These are phyloP conservation scores for Puntigrus tetrazona DNA, from an alignment of 2,113 vertebrate species.

Conservation along the genomic window DNA sequence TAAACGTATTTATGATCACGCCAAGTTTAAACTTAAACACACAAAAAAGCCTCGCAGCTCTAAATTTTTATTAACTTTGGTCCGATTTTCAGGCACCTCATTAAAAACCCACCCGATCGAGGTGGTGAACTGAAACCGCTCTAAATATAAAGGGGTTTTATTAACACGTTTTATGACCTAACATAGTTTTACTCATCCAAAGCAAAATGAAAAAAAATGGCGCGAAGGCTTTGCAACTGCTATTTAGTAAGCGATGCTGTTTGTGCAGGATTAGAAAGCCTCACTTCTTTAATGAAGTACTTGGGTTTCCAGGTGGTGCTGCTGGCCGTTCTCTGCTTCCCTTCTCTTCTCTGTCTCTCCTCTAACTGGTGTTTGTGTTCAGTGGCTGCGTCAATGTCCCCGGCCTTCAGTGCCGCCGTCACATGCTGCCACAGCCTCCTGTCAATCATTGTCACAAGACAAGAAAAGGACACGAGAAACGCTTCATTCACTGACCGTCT, in stretches of 20 bases:
- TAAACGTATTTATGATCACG: no score
- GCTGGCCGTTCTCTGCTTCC: constrained; percentile 75
- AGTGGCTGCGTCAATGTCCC: constrained; percentile 81
- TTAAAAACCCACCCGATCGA: no score
- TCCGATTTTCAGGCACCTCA: no score
- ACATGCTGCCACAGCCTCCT: constrained; percentile 89
- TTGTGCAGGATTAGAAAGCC: neutral
- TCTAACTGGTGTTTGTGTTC: constrained; percentile 88
- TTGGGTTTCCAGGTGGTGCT: constrained; percentile 80
- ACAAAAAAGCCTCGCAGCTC: no score
- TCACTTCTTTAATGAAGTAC: constrained; percentile 88
- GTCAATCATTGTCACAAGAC: constrained; percentile 7
- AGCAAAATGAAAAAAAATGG: neutral
- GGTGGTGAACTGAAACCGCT: neutral
- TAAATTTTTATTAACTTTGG: no score
- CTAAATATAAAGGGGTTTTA: neutral
- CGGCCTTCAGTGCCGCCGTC: constrained; percentile 79
- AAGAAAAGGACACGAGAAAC: neutral
- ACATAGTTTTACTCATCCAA: neutral
- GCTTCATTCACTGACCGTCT: neutral
- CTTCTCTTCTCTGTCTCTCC: constrained; percentile 84
- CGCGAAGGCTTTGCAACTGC: neutral
- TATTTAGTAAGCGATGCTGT: neutral
- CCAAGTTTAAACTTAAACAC: no score
- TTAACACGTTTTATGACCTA: no score